Evolutionary conservation across 2,888 invertebrate genomes (phyloP).

Genomic region (Brachynemurus nebulosus): DNA sequence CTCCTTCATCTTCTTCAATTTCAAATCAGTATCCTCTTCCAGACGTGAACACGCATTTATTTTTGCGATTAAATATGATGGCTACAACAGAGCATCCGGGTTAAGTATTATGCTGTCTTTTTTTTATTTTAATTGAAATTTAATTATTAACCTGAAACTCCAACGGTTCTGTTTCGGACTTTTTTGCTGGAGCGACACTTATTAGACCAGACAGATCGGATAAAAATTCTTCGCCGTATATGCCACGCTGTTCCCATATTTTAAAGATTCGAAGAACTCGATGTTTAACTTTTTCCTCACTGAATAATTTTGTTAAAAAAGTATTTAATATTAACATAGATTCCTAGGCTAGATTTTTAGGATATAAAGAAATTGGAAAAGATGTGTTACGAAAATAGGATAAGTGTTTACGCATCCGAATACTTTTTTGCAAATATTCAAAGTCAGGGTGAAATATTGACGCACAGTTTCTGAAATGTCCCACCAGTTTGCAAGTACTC

Average conservation of each 20-base stretch:
- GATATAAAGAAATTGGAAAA: too few relatives aligned
- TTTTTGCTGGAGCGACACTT: conserved; percentile 59
- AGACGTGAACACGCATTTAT: conserved; percentile 58
- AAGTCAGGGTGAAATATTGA: too few relatives aligned
- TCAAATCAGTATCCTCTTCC: conserved; percentile 59
- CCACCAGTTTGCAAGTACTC: too few relatives aligned
- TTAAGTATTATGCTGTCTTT: background rate
- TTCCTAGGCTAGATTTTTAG: too few relatives aligned
- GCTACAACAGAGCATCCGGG: conserved; percentile 35
- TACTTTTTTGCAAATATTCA: too few relatives aligned
- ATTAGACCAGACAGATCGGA: conserved; percentile 74
- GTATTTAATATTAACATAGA: too few relatives aligned
- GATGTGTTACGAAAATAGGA: too few relatives aligned
- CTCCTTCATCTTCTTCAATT: conserved; percentile 52
- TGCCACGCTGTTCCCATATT: conserved; percentile 88
- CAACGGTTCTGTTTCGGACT: conserved; percentile 47
- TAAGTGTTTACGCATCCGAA: too few relatives aligned
- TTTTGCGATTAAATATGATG: conserved; percentile 56
- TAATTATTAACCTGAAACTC: conserved; percentile 66
- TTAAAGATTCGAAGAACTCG: conserved; percentile 82
- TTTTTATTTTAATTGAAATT: conserved; percentile 17
- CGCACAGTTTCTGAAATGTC: too few relatives aligned
- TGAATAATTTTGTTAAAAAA: too few relatives aligned
- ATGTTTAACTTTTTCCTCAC: conserved; percentile 78
- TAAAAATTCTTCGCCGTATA: conserved; percentile 82